Evolutionary conservation across 2,113 vertebrate genomes (phyloP).

Genomic region (Podarcis cretensis): DNA sequence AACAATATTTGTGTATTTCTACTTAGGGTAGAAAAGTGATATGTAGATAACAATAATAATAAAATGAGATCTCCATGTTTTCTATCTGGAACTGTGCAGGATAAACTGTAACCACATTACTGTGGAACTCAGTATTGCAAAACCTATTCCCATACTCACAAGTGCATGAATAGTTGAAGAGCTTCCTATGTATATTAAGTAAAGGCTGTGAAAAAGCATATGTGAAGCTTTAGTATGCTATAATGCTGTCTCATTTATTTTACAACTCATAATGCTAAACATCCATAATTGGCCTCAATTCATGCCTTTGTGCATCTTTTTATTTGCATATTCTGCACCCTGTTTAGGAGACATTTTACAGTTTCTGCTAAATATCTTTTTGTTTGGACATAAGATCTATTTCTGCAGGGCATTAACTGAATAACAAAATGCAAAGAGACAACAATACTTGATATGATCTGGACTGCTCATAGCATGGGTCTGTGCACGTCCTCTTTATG

Average conservation of each 20-base stretch:
- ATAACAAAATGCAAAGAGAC: not conserved
- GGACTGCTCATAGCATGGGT: not conserved
- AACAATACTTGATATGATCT: not conserved
- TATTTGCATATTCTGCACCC: not conserved
- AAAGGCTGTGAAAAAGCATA: not conserved
- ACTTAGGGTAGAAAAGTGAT: too few species aligned
- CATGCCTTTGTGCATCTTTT: not conserved
- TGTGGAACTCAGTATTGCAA: too few species aligned
- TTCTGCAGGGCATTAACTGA: not conserved
- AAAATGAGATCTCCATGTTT: too few species aligned
- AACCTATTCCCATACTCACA: too few species aligned
- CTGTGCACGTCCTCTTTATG: conserved; percentile 2
- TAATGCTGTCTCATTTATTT: not conserved
- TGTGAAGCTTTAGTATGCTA: not conserved
- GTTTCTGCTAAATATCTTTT: not conserved
- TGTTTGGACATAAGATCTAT: too few species aligned
- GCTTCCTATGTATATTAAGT: not conserved
- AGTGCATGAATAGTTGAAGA: too few species aligned
- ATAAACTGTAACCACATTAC: too few species aligned
- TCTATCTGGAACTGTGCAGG: too few species aligned
- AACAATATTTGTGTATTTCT: too few species aligned
- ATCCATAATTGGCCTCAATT: not conserved
- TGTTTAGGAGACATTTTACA: not conserved
- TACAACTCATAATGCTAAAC: not conserved
- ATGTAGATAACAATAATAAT: too few species aligned